Percentiles rank a stretch among this genome's conserved stretches.
These are phyloP conservation scores for Drosophila fulvimacula DNA, from an alignment of 2,888 invertebrate genomes.

Conservation along the genomic window DNA sequence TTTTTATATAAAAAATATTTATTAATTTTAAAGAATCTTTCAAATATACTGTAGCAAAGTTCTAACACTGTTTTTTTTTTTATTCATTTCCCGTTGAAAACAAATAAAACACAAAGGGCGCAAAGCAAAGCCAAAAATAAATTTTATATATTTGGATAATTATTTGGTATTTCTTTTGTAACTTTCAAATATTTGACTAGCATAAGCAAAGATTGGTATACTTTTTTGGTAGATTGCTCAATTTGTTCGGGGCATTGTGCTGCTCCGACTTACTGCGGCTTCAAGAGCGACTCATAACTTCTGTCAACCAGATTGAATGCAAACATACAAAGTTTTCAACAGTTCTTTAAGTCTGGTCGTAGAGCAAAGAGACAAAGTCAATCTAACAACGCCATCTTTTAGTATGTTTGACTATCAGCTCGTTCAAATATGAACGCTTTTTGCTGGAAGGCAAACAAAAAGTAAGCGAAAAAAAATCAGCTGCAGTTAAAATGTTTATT, in stretches of 20 bases:
- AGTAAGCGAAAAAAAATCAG: neutral
- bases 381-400: conserved; percentile 3
- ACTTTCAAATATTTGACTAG: neutral
- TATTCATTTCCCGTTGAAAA: too few relatives aligned
- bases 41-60: too few relatives aligned
- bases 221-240: neutral
- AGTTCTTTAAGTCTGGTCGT: conserved; percentile 5
- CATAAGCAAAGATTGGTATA: neutral
- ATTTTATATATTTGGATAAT: too few relatives aligned
- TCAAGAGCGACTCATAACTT: conserved; percentile 2
- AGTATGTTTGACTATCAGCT: conserved; percentile 19
- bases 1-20: too few relatives aligned
- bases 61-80: too few relatives aligned
- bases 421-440: conserved; percentile 1
- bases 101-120: too few relatives aligned
- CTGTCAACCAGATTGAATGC: conserved; percentile 1
- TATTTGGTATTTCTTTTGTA: neutral
- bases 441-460: conserved; percentile 1
- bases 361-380: conserved; percentile 1
- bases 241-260: neutral
- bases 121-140: too few relatives aligned
- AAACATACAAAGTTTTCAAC: conserved; percentile 1
- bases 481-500: conserved; percentile 27
- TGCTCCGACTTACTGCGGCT: neutral
- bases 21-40: too few relatives aligned